These are phyloP conservation scores for Lepidurus apus DNA, from an alignment of 1,140 invertebrate species.

Conservation along the genomic window DNA sequence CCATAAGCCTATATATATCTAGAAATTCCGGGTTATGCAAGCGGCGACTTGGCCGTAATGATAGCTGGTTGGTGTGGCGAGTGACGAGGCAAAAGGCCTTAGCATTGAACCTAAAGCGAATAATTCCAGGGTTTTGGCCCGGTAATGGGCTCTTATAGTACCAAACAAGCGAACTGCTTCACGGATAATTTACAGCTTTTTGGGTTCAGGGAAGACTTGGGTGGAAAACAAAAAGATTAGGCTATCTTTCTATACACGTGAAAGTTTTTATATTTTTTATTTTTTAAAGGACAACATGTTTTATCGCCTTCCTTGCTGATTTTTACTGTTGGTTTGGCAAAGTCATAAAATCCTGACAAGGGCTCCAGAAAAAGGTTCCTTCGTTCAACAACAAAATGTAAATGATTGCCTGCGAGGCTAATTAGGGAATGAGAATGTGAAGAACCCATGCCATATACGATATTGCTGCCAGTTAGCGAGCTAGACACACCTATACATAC, in stretches of 20 bases:
- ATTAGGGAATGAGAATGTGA: not conserved
- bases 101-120: constrained; percentile 21
- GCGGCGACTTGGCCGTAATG: not conserved
- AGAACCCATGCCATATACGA: not conserved
- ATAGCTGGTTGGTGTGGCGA: not conserved
- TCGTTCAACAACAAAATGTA: not conserved
- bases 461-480: not conserved
- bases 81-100: constrained; percentile 14
- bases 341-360: constrained; percentile 5
- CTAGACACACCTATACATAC: not conserved
- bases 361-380: not conserved
- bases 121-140: constrained; percentile 1
- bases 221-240: constrained; percentile 2
- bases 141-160: constrained; percentile 21
- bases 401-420: constrained; percentile 18
- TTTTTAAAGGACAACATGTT: too few species aligned
- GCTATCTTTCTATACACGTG: not conserved
- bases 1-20: not conserved
- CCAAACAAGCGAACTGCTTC: constrained; percentile 4
- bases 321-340: not conserved
- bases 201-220: not conserved
- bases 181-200: constrained; percentile 15
- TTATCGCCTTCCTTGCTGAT: not conserved
- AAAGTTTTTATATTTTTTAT: not conserved
- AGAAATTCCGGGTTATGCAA: not conserved